Percentiles rank a stretch among this genome's conserved stretches.
These are phyloP conservation scores for Drosophila pectinifera DNA, from an alignment of 1,140 invertebrate species.

Conservation along the genomic window DNA sequence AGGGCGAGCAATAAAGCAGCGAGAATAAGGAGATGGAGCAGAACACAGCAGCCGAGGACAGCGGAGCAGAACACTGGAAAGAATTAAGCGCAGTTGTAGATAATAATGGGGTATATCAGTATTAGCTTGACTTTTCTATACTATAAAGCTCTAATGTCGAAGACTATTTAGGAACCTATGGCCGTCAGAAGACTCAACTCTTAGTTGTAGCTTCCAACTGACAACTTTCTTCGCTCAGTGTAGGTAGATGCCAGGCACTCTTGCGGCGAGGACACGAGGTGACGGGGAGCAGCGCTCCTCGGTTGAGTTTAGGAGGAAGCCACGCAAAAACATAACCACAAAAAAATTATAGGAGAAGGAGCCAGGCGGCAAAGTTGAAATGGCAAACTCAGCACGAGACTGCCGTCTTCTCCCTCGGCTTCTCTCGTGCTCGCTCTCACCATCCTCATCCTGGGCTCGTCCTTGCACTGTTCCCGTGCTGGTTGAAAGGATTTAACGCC, in stretches of 20 bases:
- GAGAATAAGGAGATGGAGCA: neutral
- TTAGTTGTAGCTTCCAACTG: too few species aligned
- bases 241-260: neutral
- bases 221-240: neutral
- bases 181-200: too few species aligned
- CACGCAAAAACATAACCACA: conserved; percentile 35
- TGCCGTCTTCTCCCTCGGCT: neutral
- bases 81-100: neutral
- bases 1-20: conserved; percentile 39
- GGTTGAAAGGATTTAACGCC: conserved; percentile 63
- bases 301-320: neutral
- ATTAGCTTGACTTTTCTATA: neutral
- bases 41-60: conserved; percentile 24
- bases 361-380: conserved; percentile 37
- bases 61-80: neutral
- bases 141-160: too few species aligned
- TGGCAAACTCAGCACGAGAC: conserved; percentile 24
- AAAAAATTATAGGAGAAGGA: conserved; percentile 12
- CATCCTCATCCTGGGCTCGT: neutral
- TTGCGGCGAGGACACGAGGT: conserved; percentile 3
- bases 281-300: neutral
- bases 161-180: too few species aligned
- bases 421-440: neutral
- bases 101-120: neutral
- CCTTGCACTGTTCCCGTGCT: conserved; percentile 7